Percentiles rank a stretch among this genome's conserved stretches.
These are phyloP conservation scores for Gouania willdenowi DNA, from an alignment of 2,797 vertebrate species.

Conservation along the genomic window DNA sequence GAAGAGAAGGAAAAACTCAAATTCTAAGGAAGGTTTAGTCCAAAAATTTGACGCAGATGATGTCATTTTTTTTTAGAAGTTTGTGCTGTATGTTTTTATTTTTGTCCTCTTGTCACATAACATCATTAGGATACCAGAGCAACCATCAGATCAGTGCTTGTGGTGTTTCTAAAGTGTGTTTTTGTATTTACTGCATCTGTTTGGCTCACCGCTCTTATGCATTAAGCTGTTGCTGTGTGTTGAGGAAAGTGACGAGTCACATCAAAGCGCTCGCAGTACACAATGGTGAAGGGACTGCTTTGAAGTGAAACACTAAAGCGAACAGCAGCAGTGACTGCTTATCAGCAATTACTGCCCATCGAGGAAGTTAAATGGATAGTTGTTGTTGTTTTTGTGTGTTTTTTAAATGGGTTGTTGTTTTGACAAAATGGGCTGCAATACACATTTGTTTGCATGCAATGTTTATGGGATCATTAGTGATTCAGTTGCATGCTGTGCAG, in stretches of 20 bases:
- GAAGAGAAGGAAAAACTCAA: too few relatives aligned
- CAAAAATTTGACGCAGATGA: too few relatives aligned
- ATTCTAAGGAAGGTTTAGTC: too few relatives aligned
- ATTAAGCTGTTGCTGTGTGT: background rate
- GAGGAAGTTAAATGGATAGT: conserved; percentile 3
- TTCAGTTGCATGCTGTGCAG: conserved; percentile 16
- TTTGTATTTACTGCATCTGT: too few relatives aligned
- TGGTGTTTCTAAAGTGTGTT: too few relatives aligned
- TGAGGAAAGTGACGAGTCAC: conserved; percentile 11
- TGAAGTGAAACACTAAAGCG: conserved; percentile 31
- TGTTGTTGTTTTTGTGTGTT: too few relatives aligned
- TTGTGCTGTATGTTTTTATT: too few relatives aligned
- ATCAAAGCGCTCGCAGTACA: conserved; percentile 27
- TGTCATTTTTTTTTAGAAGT: too few relatives aligned
- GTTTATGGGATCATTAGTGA: conserved; percentile 21
- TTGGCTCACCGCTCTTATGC: conserved; percentile 3
- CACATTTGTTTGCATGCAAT: conserved; percentile 6
- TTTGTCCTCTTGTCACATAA: too few relatives aligned
- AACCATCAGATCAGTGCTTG: too few relatives aligned
- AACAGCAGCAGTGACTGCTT: conserved; percentile 11
- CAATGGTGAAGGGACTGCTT: conserved; percentile 10
- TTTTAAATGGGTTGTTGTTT: conserved; percentile 19
- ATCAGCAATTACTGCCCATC: conserved; percentile 5
- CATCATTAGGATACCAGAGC: too few relatives aligned
- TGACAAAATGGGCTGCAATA: conserved; percentile 8